Conservation (phyloP, 2,888 invertebrate species). For the Pandemis heparana region DNA sequence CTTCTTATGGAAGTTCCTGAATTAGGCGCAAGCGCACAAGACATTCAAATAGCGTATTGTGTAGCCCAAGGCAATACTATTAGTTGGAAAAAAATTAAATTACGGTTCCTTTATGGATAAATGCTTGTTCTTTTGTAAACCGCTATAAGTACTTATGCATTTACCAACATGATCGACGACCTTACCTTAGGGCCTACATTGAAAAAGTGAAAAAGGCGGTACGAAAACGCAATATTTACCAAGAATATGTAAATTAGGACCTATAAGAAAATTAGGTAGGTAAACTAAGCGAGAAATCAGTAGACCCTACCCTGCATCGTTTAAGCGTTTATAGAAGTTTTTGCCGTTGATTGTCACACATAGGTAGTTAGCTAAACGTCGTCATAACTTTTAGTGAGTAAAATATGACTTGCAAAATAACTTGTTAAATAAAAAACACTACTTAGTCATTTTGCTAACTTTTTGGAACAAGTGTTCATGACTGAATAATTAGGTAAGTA, state of each 20-base stretch:
- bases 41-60: constrained; percentile 18
- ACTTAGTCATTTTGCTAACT: not conserved
- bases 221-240: not conserved
- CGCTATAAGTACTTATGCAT: not conserved
- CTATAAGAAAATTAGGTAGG: not conserved
- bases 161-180: not conserved
- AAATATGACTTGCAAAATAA: not conserved
- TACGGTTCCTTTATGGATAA: not conserved
- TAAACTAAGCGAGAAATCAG: not conserved
- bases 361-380: not conserved
- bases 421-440: not conserved
- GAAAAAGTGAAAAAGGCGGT: too few relatives aligned
- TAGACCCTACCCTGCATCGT: not conserved
- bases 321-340: not conserved
- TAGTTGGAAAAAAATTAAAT: not conserved
- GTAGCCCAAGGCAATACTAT: constrained; percentile 24
- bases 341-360: not conserved
- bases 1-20: constrained; percentile 40
- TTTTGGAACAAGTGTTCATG: not conserved
- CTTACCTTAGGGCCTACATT: too few relatives aligned
- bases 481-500: too few relatives aligned
- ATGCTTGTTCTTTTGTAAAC: not conserved
- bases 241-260: not conserved
- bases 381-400: not conserved
- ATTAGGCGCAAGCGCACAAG: constrained; percentile 13